These are phyloP conservation scores for Nomia melanderi DNA, from an alignment of 1,140 invertebrate genomes.

Conservation along the genomic window DNA sequence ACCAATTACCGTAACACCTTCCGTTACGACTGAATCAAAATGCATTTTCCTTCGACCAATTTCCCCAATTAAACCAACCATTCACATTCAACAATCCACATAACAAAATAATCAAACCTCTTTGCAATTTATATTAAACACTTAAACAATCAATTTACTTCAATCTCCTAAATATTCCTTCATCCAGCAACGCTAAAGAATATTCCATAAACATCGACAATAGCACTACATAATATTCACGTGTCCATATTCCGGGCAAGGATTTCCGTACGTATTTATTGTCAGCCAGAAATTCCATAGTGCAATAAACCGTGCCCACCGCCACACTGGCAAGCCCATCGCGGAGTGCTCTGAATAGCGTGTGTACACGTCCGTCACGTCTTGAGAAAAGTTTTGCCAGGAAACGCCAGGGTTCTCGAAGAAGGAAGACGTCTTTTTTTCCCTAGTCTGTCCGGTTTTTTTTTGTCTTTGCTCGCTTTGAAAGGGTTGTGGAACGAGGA, in stretches of 20 bases:
- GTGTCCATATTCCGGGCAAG: background rate
- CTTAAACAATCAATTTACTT: too few species aligned
- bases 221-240: too few species aligned
- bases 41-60: too few species aligned
- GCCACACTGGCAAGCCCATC: background rate
- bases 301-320: conserved; percentile 19
- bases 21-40: too few species aligned
- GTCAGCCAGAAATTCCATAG: background rate
- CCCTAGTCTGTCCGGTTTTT: conserved; percentile 30
- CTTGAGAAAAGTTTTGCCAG: conserved; percentile 42
- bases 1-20: too few species aligned
- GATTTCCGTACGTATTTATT: background rate
- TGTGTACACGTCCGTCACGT: conserved; percentile 1
- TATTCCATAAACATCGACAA: background rate
- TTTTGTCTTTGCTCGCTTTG: conserved; percentile 59
- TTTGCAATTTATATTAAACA: too few species aligned
- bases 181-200: too few species aligned
- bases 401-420: conserved; percentile 54
- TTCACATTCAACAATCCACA: too few species aligned
- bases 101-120: too few species aligned
- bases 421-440: conserved; percentile 58
- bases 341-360: conserved; percentile 23
- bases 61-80: too few species aligned
- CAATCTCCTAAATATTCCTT: too few species aligned
- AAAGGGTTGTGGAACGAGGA: conserved; percentile 58